Evolutionary conservation across 2,888 invertebrate genomes (phyloP).

Genomic region (Tenthredo amoena): DNA sequence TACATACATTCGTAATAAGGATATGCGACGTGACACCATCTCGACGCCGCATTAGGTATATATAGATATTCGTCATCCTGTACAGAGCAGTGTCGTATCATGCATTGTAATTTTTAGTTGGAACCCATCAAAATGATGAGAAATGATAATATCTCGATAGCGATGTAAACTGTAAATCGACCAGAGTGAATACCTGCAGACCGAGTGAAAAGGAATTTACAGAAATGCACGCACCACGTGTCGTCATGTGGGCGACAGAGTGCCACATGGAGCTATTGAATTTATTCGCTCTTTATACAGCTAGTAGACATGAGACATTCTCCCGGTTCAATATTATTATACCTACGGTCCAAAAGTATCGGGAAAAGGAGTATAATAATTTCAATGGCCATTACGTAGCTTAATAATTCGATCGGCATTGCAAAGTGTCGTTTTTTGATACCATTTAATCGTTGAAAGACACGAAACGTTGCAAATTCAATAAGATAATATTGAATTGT

Average conservation of each 20-base stretch:
- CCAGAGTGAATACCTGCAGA: neutral
- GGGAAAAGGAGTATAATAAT: neutral
- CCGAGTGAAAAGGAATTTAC: neutral
- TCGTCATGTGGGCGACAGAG: constrained; percentile 18
- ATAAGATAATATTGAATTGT: neutral
- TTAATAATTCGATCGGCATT: neutral
- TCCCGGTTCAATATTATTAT: too few relatives aligned
- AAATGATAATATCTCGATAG: neutral
- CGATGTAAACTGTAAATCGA: neutral
- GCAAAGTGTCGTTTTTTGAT: neutral
- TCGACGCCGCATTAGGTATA: constrained; percentile 17
- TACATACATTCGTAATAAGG: neutral
- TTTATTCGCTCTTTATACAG: neutral
- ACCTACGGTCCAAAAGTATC: neutral
- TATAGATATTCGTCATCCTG: constrained; percentile 24
- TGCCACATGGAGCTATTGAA: constrained; percentile 26
- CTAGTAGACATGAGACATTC: neutral
- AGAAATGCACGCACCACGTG: constrained; percentile 17
- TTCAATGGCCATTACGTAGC: neutral
- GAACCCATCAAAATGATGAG: neutral
- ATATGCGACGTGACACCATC: constrained; percentile 22
- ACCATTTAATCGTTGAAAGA: neutral
- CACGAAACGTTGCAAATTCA: neutral
- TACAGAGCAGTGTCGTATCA: constrained; percentile 23
- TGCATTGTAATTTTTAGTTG: neutral